Conservation (phyloP, 1,140 invertebrate genomes). For the Caenorhabditis briggsae region DNA sequence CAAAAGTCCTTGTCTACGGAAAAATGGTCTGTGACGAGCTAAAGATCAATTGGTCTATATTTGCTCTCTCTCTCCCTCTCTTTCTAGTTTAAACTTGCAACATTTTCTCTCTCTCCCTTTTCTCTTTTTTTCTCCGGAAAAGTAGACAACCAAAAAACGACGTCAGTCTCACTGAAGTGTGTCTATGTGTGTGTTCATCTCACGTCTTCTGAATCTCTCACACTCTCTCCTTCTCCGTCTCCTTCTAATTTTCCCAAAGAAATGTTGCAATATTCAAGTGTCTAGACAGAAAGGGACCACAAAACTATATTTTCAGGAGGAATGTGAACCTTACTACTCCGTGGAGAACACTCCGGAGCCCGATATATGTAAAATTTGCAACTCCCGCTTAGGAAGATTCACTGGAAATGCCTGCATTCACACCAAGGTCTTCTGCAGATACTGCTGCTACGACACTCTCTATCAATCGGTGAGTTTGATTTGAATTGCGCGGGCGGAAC, state of each 20-base stretch:
- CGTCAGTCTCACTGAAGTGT: background rate
- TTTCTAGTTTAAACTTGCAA: conserved; percentile 49
- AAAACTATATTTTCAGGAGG: background rate
- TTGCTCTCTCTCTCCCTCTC: background rate
- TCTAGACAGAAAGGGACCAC: conserved; percentile 12
- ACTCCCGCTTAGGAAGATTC: background rate
- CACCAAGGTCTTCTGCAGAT: background rate
- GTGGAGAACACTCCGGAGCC: background rate
- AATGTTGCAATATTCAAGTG: conserved; percentile 34
- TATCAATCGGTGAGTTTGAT: background rate
- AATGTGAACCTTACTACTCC: background rate
- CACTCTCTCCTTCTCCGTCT: background rate
- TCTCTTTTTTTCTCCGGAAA: conserved; percentile 6
- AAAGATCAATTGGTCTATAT: conserved; percentile 21
- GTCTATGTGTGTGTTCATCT: background rate
- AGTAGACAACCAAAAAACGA: conserved; percentile 9
- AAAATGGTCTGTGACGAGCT: background rate
- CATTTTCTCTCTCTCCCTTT: background rate
- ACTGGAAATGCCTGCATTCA: background rate
- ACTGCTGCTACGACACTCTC: background rate
- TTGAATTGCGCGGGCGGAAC: background rate
- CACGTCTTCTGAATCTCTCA: conserved; percentile 43
- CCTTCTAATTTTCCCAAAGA: background rate
- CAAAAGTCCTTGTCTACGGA: background rate
- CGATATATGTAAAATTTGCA: background rate